A percentile compares a stretch with the other conserved stretches of the same genome.
Evolutionary conservation across 2,797 vertebrate species (phyloP).

Genomic region (Lophotriccus pileatus): DNA sequence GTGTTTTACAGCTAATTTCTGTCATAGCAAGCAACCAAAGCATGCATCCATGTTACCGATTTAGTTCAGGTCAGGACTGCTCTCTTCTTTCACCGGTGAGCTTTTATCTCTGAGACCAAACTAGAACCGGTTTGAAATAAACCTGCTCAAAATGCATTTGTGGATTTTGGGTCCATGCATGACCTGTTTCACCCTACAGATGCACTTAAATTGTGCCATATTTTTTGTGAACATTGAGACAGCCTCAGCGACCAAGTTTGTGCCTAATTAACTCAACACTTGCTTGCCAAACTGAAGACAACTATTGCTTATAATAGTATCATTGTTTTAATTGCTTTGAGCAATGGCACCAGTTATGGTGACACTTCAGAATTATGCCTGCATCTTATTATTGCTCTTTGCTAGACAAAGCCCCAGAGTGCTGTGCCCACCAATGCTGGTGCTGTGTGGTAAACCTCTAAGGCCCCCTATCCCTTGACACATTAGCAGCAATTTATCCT

Average conservation of each 20-base stretch:
- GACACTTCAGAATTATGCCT: not conserved
- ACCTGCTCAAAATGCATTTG: not conserved
- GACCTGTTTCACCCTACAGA: not conserved
- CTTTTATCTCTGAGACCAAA: not conserved
- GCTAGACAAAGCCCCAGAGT: not conserved
- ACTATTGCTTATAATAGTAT: not conserved
- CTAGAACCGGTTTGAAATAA: not conserved
- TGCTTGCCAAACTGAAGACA: not conserved
- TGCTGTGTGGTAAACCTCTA: not conserved
- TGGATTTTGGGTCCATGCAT: not conserved
- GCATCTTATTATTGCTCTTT: not conserved
- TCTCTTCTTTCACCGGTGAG: not conserved
- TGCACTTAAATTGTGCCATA: not conserved
- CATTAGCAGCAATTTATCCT: not conserved
- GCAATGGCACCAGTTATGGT: not conserved
- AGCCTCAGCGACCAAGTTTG: fast-evolving
- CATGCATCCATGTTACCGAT: not conserved
- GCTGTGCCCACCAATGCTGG: not conserved
- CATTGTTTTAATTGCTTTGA: not conserved
- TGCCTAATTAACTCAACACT: not conserved
- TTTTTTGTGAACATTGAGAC: not conserved
- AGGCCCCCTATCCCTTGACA: not conserved
- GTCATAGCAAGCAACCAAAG: not conserved
- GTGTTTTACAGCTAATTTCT: not conserved
- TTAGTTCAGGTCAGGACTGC: not conserved